Conservation (phyloP, 2,113 vertebrate species). For the Dasypus novemcinctus region DNA sequence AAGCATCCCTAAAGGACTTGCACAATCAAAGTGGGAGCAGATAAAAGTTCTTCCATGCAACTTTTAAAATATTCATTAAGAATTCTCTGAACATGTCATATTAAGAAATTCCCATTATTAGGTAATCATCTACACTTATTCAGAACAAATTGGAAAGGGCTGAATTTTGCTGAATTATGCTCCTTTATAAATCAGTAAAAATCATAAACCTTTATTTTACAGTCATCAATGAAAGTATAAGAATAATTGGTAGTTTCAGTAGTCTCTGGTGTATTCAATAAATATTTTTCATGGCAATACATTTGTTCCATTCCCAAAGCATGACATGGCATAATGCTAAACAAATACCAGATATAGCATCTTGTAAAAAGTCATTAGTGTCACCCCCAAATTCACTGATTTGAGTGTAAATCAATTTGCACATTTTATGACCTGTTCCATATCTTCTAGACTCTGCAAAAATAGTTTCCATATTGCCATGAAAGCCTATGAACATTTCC, state of each 20-base stretch:
- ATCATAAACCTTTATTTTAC: neutral
- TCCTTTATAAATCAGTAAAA: neutral
- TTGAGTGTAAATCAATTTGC: neutral
- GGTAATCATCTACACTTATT: neutral
- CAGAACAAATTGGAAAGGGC: neutral
- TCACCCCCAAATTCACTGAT: conserved; percentile 7
- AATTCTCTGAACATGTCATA: neutral
- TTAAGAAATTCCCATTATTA: neutral
- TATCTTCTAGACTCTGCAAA: neutral
- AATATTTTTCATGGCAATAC: conserved; percentile 43
- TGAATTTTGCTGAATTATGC: neutral
- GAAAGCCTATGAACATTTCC: neutral
- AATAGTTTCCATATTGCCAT: neutral
- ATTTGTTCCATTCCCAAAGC: neutral
- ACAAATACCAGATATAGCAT: neutral
- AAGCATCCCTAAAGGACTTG: neutral
- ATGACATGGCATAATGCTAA: neutral
- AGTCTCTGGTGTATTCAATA: conserved; percentile 50
- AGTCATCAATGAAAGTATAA: neutral
- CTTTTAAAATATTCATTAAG: neutral
- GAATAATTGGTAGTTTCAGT: conserved; percentile 53
- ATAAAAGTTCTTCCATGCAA: neutral
- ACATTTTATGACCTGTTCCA: neutral
- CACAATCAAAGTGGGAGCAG: neutral
- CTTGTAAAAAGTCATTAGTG: conserved; percentile 12